Evolutionary conservation across 1,140 invertebrate species (phyloP).

Genomic region (Trachymyrmex septentrionalis): DNA sequence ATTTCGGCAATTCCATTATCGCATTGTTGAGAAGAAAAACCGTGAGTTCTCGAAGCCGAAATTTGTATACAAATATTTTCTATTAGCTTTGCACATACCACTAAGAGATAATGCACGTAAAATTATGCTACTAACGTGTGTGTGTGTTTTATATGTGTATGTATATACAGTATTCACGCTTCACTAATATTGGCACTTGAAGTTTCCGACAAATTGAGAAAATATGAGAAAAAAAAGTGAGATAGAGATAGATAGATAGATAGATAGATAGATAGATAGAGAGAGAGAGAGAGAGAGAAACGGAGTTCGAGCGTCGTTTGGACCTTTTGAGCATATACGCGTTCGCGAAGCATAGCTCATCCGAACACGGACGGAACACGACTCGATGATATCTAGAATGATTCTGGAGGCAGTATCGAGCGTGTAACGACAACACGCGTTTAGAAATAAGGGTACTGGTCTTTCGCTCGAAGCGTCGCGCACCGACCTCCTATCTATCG

Average conservation of each 20-base stretch:
- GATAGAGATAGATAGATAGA: not conserved
- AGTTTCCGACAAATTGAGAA: conserved; percentile 61
- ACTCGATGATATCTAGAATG: not conserved
- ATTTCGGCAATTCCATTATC: not conserved
- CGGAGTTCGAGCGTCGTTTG: conserved; percentile 13
- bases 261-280: too few species aligned
- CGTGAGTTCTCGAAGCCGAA: conserved; percentile 42
- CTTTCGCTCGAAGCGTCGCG: conserved; percentile 13
- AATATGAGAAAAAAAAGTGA: conserved; percentile 16
- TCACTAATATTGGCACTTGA: conserved; percentile 81
- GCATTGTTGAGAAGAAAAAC: not conserved
- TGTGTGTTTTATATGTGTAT: conserved; percentile 53
- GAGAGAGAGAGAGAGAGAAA: conserved; percentile 31
- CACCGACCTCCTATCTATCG: conserved; percentile 13
- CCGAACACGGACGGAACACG: not conserved
- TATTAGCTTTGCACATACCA: conserved; percentile 36
- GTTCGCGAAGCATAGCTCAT: conserved; percentile 5
- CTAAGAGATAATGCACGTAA: conserved; percentile 70
- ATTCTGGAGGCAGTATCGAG: conserved; percentile 35
- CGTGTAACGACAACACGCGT: conserved; percentile 2
- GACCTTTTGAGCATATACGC: conserved; percentile 30
- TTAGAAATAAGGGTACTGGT: conserved; percentile 46
- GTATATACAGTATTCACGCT: conserved; percentile 66
- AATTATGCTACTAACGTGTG: conserved; percentile 69
- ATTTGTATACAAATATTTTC: not conserved